Evolutionary conservation across 2,888 invertebrate genomes (phyloP), one percentile per base, ranked within the genome.

Genomic region (Cryptocephalus primarius): DNA sequence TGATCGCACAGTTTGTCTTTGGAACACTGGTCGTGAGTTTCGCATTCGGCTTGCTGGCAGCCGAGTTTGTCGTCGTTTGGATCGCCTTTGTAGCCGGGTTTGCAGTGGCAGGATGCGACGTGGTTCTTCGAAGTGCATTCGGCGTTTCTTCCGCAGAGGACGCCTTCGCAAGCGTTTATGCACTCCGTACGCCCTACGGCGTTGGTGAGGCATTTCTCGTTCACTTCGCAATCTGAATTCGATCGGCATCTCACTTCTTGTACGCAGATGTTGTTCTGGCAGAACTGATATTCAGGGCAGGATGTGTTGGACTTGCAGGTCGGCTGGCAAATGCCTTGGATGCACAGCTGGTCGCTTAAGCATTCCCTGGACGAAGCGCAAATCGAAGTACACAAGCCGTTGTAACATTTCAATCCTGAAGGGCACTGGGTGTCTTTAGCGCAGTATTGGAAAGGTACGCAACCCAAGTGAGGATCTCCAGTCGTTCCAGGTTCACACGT

Each of bases 201-300:
- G 56, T 80, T 79, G 10, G 78, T 72, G 13, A 78, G 63, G 61
- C 92, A 93, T 59, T 80, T 80, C 66, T 91, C 88, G 53, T 80
- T 78, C 42, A 75, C 71, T 2, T 72, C 75, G 62, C 92, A 93
- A 59, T 92, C 88, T 8, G 75, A 71, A 59, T 89, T 80, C 1
- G 74, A 72, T 47, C 74, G 72, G 61, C 92, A 93, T 53, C 84
- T 80, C 12, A 85, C 71, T 70, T 90, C 88, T 71, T 88, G 87
- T 4, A 82, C 82, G 64, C 92, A 92, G 51, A 92, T 86, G 61
- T 81, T 87, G 61, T 90, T 88, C 51, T 78, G 76, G 60, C 91
- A 91, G 62, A 80, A 87, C 64, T 90, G 89, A 64, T 83, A 85
- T 51, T 89, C 84, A 1, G 91, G 88, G 58, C 92, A 93, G 10